phyloP scores from a whole-genome alignment of 92 coral and sea anemone genomes.

The Zoanthus sansibaricus region DNA sequence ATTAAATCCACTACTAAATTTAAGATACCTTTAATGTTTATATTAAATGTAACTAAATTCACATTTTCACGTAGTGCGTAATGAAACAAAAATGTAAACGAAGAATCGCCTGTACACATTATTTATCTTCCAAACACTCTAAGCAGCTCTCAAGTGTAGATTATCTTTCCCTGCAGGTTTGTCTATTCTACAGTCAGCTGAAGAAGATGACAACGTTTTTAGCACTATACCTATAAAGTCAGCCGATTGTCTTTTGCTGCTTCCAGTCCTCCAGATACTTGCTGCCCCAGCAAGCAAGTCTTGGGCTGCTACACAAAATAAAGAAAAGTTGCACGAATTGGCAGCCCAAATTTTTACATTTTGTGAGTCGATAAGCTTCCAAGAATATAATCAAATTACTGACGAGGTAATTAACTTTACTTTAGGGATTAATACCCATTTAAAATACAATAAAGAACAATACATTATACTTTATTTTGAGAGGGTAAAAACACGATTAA shows the following conservation, averaged over 20 bases:
- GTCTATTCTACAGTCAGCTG: slow-evolving; percentile 39
- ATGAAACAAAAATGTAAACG: no score
- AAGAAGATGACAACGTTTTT: not conserved
- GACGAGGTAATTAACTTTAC: not conserved
- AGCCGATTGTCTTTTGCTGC: slow-evolving; percentile 45
- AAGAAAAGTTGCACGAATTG: not conserved
- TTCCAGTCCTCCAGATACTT: slow-evolving; percentile 83
- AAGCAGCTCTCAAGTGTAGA: no score
- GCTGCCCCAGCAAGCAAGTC: slow-evolving; percentile 49
- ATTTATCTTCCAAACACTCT: no score
- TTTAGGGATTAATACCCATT: not conserved
- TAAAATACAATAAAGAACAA: no score
- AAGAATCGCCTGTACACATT: no score
- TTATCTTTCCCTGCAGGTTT: slow-evolving; percentile 38
- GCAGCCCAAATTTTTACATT: slow-evolving; percentile 11
- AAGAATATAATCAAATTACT: not conserved
- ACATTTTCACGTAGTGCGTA: no score
- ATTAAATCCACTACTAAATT: no score
- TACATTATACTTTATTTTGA: no score
- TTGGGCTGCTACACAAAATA: not conserved
- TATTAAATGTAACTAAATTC: no score
- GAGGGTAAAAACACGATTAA: no score
- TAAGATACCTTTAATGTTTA: no score
- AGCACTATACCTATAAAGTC: not conserved
- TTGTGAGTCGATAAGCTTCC: not conserved